A percentile compares a stretch with the other conserved stretches of the same genome.
Evolutionary conservation across 2,113 vertebrate genomes (phyloP).

Genomic region (Cyprinodon variegatus): DNA sequence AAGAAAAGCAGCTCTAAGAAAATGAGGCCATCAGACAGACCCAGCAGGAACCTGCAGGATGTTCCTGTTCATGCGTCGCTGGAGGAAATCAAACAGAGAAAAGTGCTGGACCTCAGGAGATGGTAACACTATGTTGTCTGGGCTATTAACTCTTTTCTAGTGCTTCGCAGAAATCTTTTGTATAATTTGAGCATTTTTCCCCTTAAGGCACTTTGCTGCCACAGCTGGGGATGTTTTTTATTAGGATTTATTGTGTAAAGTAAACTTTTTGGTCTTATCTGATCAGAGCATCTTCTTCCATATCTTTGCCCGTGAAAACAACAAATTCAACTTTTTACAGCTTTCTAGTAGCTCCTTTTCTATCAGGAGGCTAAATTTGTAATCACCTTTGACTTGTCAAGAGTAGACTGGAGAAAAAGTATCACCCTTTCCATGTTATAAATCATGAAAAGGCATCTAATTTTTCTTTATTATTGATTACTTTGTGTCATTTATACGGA

Average conservation of each 20-base stretch:
- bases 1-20: slow-evolving; percentile 91
- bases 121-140: slow-evolving; percentile 79
- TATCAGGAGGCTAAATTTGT: no score
- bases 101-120: slow-evolving; percentile 94
- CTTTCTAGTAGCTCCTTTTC: no score
- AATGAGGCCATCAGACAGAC: slow-evolving; percentile 86
- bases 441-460: no score
- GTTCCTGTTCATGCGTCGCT: slow-evolving; percentile 80
- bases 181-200: neutral
- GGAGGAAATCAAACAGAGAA: slow-evolving; percentile 94
- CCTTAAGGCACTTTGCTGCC: neutral
- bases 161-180: neutral
- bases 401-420: no score
- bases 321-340: no score
- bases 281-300: no score
- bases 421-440: no score
- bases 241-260: neutral
- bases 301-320: no score
- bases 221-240: neutral
- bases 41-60: slow-evolving; percentile 85
- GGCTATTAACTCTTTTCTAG: neutral
- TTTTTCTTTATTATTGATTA: no score
- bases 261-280: neutral
- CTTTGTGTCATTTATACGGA: no score
- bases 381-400: no score